Conservation (phyloP, 2,888 invertebrate genomes). For the Stramonita haemastoma region DNA sequence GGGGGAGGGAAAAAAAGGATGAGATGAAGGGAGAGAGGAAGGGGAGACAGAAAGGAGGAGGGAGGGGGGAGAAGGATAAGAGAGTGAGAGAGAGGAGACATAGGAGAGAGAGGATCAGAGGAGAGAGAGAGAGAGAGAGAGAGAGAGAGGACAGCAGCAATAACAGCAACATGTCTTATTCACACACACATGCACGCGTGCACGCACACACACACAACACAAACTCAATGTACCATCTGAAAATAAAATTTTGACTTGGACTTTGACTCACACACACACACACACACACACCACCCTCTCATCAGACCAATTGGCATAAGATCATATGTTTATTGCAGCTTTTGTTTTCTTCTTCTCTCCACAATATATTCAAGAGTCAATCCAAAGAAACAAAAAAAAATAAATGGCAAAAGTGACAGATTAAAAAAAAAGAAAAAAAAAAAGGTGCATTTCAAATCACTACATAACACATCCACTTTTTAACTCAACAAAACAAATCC, state of each 20-base stretch:
- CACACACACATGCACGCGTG: neutral
- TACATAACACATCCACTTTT: neutral
- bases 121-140: neutral
- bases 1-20: neutral
- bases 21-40: neutral
- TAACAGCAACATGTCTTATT: neutral
- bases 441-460: neutral
- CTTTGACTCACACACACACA: neutral
- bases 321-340: neutral
- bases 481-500: neutral
- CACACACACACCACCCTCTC: neutral
- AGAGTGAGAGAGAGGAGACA: neutral
- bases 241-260: no score
- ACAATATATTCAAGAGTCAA: conserved; percentile 8
- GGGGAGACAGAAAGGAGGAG: no score
- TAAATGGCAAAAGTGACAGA: neutral
- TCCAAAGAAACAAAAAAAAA: neutral
- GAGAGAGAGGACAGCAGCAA: neutral
- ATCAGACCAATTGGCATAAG: neutral
- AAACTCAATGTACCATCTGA: no score
- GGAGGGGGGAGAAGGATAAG: neutral
- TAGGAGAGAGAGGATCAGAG: neutral
- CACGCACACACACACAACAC: no score
- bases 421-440: neutral
- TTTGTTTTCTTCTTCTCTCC: neutral